phyloP scores from a whole-genome alignment of 2,113 vertebrate genomes.

The Origma solitaria region DNA sequence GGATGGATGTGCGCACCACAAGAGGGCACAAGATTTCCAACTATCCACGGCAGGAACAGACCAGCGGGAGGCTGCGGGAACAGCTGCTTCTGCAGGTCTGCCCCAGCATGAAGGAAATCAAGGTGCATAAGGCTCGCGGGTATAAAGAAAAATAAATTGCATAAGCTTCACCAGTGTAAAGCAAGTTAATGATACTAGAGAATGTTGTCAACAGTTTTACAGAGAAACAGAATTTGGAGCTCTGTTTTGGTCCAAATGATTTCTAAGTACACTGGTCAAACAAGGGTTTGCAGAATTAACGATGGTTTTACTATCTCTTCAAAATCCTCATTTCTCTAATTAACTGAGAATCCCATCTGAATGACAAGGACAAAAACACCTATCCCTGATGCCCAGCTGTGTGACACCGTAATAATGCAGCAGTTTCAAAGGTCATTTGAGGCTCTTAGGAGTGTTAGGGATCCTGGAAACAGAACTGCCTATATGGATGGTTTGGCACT shows the following conservation, averaged over 20 bases:
- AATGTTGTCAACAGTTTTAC: background rate
- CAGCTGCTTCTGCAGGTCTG: background rate
- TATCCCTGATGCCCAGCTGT: background rate
- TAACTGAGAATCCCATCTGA: background rate
- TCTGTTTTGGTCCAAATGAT: background rate
- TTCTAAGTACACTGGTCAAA: background rate
- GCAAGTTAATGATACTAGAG: background rate
- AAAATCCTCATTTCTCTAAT: background rate
- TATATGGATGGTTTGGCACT: background rate
- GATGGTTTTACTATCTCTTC: background rate
- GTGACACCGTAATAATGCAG: background rate
- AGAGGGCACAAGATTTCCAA: constrained; percentile 37
- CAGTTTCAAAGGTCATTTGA: background rate
- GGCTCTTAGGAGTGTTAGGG: background rate
- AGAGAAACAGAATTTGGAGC: background rate
- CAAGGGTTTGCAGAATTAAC: background rate
- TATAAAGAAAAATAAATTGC: background rate
- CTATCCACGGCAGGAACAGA: background rate
- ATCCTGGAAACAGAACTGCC: background rate
- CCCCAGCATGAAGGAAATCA: background rate
- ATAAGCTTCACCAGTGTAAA: background rate
- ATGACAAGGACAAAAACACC: background rate
- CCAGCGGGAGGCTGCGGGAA: background rate
- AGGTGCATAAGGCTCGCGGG: rapidly evolving
- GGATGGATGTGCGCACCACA: background rate